phyloP scores from a whole-genome alignment of 2,113 vertebrate species.

The Notothenia coriiceps region DNA sequence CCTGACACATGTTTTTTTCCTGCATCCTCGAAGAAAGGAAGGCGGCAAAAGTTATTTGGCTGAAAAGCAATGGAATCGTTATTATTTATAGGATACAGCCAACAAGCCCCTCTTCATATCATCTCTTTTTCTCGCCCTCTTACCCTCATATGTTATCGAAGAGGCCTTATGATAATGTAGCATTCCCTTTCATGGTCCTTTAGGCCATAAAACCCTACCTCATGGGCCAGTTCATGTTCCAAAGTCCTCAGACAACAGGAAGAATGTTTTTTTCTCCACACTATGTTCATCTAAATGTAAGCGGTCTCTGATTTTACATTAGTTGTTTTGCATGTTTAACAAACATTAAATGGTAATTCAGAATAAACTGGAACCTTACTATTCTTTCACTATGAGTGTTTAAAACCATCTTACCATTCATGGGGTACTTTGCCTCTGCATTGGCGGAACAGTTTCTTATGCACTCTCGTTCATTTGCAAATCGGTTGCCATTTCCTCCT shows the following conservation, averaged over 20 bases:
- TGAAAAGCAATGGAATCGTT: not conserved
- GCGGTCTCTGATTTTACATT: not conserved
- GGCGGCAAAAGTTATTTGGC: not conserved
- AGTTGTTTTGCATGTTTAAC: slow-evolving; percentile 10
- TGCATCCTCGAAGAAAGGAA: not conserved
- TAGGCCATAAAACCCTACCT: slow-evolving; percentile 44
- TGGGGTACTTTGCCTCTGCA: slow-evolving; percentile 63
- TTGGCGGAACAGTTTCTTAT: slow-evolving; percentile 78
- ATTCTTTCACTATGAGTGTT: not conserved
- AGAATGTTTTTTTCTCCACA: not conserved
- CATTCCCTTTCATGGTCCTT: slow-evolving; percentile 8
- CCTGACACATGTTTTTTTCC: not conserved
- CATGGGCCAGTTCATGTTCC: slow-evolving; percentile 38
- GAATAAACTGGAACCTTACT: not conserved
- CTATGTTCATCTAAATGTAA: not conserved
- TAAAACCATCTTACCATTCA: slow-evolving; percentile 67
- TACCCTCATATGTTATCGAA: not conserved
- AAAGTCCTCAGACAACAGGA: slow-evolving; percentile 56
- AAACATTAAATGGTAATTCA: not conserved
- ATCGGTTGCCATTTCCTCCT: slow-evolving; percentile 82
- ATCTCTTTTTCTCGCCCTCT: slow-evolving; percentile 4
- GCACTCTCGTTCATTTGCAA: slow-evolving; percentile 71
- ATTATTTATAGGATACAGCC: not conserved
- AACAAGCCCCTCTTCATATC: not conserved
- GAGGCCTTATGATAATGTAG: not conserved